phyloP scores from a whole-genome alignment of 64 coral and sea anemone species.

The Anthopleura sola region DNA sequence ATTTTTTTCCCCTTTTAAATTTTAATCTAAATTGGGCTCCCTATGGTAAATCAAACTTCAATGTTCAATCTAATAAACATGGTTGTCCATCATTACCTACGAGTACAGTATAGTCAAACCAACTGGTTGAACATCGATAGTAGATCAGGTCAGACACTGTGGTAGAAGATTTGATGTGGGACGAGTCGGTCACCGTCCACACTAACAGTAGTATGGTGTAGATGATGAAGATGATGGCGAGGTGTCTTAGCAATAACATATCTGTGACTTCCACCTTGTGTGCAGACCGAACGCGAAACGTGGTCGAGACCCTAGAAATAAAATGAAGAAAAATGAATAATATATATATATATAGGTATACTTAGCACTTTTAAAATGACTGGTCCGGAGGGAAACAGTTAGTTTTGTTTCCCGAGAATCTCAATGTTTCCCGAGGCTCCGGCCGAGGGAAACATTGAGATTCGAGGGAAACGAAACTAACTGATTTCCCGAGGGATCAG shows the following conservation, averaged over 20 bases:
- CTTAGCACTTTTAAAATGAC: too few species aligned
- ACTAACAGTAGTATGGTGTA: conserved; percentile 57
- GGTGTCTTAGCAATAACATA: conserved; percentile 41
- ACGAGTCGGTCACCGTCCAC: conserved; percentile 53
- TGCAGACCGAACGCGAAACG: conserved; percentile 70
- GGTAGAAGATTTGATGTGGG: conserved; percentile 3
- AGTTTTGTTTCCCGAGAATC: too few species aligned
- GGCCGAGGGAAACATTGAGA: too few species aligned
- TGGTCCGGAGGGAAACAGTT: too few species aligned
- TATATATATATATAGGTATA: too few species aligned
- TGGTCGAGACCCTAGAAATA: conserved; percentile 39
- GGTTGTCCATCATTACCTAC: conserved; percentile 45
- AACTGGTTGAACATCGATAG: conserved; percentile 39
- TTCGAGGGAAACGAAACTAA: too few species aligned
- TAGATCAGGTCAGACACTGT: conserved; percentile 44
- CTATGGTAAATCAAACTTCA: too few species aligned
- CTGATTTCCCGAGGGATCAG: too few species aligned
- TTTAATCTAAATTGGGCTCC: too few species aligned
- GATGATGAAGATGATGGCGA: conserved; percentile 23
- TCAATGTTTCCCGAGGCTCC: too few species aligned
- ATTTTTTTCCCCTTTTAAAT: too few species aligned
- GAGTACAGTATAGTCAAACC: conserved; percentile 39
- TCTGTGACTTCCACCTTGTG: conserved; percentile 72
- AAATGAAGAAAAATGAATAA: neutral
- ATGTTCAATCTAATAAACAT: too few species aligned